phyloP scores from a whole-genome alignment of 2,113 vertebrate genomes.

The Sula dactylatra region DNA sequence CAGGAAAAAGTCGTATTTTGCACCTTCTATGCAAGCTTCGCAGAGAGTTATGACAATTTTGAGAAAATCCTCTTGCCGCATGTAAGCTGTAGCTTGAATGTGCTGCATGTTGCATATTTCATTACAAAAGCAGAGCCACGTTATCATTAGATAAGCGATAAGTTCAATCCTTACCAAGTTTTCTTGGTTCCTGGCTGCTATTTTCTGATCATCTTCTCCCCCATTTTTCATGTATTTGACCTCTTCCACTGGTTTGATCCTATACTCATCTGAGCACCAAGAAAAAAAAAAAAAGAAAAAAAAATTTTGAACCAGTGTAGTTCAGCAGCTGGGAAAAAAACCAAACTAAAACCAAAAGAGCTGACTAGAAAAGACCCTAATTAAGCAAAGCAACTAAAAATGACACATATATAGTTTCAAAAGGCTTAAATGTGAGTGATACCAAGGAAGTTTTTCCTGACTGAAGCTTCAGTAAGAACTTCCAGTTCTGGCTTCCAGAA shows the following conservation, averaged over 20 bases:
- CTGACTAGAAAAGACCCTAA: conserved; percentile 35
- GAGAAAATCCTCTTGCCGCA: background rate
- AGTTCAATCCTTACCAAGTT: conserved; percentile 77
- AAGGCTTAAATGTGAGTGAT: background rate
- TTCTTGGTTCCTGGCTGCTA: conserved; percentile 82
- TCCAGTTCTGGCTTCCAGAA: background rate
- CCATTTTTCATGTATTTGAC: conserved; percentile 87
- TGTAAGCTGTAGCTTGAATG: background rate
- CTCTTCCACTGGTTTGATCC: conserved; percentile 96
- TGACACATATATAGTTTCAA: background rate
- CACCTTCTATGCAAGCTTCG: conserved; percentile 32
- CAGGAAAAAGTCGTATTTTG: background rate
- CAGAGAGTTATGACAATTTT: conserved; percentile 9
- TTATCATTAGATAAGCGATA: conserved; percentile 53
- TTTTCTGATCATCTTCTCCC: conserved; percentile 81
- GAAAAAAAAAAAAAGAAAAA: background rate
- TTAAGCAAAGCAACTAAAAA: conserved; percentile 4
- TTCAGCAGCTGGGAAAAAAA: conserved; percentile 30
- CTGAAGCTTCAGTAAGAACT: background rate
- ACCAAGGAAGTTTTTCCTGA: background rate
- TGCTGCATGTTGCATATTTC: background rate
- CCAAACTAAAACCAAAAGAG: conserved; percentile 14
- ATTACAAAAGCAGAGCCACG: conserved; percentile 29
- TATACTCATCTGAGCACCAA: conserved; percentile 89
- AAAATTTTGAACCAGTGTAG: conserved; percentile 40